These are phyloP conservation scores for Macroglossus sobrinus DNA, from an alignment of 2,113 vertebrate species.

Conservation along the genomic window DNA sequence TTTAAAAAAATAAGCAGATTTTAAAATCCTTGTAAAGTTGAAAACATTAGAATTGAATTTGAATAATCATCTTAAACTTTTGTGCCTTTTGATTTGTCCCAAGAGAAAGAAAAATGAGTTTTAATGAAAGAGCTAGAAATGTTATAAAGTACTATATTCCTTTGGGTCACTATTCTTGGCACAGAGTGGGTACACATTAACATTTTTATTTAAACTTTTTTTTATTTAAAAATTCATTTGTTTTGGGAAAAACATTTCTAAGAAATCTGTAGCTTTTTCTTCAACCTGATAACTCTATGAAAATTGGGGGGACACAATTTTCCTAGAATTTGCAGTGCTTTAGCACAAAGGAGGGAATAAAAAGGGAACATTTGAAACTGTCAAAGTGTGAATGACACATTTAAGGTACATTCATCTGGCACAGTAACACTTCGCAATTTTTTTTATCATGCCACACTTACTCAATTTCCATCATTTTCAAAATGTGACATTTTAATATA, in stretches of 20 bases:
- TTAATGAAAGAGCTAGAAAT: constrained; percentile 20
- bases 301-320: not conserved
- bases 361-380: constrained; percentile 50
- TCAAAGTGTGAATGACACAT: constrained; percentile 61
- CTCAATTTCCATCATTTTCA: constrained; percentile 50
- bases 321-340: not conserved
- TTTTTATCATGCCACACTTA: constrained; percentile 24
- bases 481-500: constrained; percentile 60
- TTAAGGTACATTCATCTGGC: constrained; percentile 39
- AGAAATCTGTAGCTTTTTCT: constrained; percentile 17
- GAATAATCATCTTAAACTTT: constrained; percentile 26
- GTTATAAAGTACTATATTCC: not conserved
- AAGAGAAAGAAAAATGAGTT: not conserved
- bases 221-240: not conserved
- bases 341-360: constrained; percentile 29
- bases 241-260: not conserved
- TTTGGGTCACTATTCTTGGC: not conserved
- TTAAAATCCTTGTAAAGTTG: constrained; percentile 18
- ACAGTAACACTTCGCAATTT: constrained; percentile 31
- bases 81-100: not conserved
- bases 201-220: not conserved
- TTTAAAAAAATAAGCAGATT: constrained; percentile 32
- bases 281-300: not conserved
- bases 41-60: constrained; percentile 9
- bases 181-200: not conserved